phyloP scores from a whole-genome alignment of 1,140 invertebrate species.

The Coenobita brevimanus region DNA sequence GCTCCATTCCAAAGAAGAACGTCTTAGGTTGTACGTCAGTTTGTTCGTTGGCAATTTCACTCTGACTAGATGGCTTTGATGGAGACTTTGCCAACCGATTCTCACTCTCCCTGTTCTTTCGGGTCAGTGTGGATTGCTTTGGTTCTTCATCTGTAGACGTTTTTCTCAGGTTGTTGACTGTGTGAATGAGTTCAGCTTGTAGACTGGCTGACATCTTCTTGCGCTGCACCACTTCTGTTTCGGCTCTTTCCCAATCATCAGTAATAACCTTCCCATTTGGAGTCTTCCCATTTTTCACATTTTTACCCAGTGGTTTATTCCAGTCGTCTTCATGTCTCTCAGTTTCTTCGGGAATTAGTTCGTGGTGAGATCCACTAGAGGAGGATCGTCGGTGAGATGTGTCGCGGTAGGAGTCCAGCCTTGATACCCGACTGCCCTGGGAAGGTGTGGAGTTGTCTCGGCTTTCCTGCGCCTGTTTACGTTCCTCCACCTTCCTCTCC shows the following conservation, averaged over 20 bases:
- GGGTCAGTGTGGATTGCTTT: constrained; percentile 38
- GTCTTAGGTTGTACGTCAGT: constrained; percentile 47
- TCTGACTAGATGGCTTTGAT: constrained; percentile 13
- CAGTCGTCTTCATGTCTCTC: constrained; percentile 32
- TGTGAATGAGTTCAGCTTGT: constrained; percentile 62
- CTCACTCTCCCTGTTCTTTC: constrained; percentile 40
- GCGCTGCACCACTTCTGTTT: constrained; percentile 37
- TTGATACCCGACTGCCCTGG: constrained; percentile 2
- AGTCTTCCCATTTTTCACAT: constrained; percentile 8
- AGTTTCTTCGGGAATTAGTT: constrained; percentile 37
- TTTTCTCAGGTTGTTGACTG: constrained; percentile 65
- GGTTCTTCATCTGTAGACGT: constrained; percentile 34
- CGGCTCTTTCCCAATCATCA: constrained; percentile 68
- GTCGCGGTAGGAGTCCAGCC: constrained; percentile 55
- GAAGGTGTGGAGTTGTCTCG: constrained; percentile 43
- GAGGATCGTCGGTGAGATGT: constrained; percentile 46
- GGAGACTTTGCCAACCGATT: constrained; percentile 3
- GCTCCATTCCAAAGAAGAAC: constrained; percentile 70
- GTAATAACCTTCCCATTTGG: neutral
- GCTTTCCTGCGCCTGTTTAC: constrained; percentile 22
- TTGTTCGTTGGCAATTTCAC: neutral
- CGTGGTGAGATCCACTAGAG: constrained; percentile 54
- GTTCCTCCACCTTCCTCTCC: constrained; percentile 51
- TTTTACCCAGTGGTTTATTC: constrained; percentile 19
- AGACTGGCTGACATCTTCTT: constrained; percentile 64